A percentile compares a stretch with the other conserved stretches of the same genome.
phyloP scores from a whole-genome alignment of 2,888 invertebrate genomes.

The Sisyra terminalis region DNA sequence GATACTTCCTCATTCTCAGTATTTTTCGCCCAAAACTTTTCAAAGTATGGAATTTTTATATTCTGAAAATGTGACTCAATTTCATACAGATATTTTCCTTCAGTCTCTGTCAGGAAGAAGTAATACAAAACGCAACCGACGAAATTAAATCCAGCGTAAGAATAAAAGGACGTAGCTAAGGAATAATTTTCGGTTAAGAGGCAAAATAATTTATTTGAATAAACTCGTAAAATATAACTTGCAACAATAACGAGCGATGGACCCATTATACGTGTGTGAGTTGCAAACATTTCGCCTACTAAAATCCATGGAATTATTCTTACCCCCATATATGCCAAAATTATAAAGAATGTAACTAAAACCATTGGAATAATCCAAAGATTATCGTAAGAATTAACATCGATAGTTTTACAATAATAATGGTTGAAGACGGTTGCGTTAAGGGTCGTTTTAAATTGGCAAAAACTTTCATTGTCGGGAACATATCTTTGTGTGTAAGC shows the following conservation, averaged over 20 bases:
- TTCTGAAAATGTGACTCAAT: conserved; percentile 45
- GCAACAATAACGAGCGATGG: conserved; percentile 55
- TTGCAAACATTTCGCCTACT: conserved; percentile 60
- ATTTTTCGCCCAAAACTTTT: too few species aligned
- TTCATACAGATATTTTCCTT: conserved; percentile 54
- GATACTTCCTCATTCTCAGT: too few species aligned
- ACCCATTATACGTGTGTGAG: conserved; percentile 49
- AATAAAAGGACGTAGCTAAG: conserved; percentile 53
- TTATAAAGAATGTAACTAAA: conserved; percentile 46
- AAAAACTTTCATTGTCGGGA: neutral
- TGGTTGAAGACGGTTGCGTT: neutral
- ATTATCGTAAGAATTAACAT: neutral
- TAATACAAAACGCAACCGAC: conserved; percentile 46
- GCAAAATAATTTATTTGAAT: conserved; percentile 57
- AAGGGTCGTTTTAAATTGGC: too few species aligned
- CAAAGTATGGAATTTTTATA: too few species aligned
- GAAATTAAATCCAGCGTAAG: conserved; percentile 46
- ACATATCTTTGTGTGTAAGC: conserved; percentile 29
- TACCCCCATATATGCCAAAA: conserved; percentile 51
- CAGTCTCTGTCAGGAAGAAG: conserved; percentile 64
- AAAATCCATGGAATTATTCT: conserved; percentile 63
- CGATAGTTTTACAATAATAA: neutral
- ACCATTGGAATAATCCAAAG: conserved; percentile 46
- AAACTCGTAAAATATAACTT: conserved; percentile 59
- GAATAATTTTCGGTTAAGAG: conserved; percentile 43